Evolutionary conservation across 1,140 invertebrate genomes (phyloP).

Genomic region (Theocolax elegans): DNA sequence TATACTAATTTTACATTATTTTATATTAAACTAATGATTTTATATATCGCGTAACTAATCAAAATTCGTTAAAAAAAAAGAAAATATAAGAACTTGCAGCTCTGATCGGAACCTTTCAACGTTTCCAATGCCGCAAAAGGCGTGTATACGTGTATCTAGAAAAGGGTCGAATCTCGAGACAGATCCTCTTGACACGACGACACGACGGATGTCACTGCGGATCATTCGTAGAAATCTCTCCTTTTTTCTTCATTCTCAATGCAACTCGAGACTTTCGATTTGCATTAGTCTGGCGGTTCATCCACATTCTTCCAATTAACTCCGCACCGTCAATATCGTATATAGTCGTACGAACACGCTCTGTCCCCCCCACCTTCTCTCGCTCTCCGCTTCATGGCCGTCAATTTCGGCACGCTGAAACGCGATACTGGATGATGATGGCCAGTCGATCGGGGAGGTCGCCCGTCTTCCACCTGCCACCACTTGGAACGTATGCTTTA

Average conservation of each 20-base stretch:
- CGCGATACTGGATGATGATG: slow-evolving; percentile 54
- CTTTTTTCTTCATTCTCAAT: not conserved
- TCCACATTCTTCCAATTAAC: slow-evolving; percentile 31
- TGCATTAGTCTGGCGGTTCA: slow-evolving; percentile 26
- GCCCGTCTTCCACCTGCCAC: slow-evolving; percentile 63
- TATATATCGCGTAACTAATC: too few species aligned
- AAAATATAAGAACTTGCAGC: not conserved
- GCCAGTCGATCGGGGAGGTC: slow-evolving; percentile 57
- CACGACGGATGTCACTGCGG: slow-evolving; percentile 16
- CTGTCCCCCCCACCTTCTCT: not conserved
- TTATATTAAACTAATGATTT: too few species aligned
- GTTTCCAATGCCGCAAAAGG: not conserved
- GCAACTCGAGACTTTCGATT: slow-evolving; percentile 40
- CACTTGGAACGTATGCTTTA: slow-evolving; percentile 37
- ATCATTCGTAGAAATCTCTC: slow-evolving; percentile 45
- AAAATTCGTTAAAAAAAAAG: not conserved
- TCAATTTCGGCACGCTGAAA: slow-evolving; percentile 53
- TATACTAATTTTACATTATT: too few species aligned
- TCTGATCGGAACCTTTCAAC: not conserved
- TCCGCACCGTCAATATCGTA: slow-evolving; percentile 21
- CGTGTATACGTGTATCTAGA: not conserved
- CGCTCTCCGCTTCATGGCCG: not conserved
- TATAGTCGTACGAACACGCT: not conserved
- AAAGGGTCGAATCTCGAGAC: not conserved
- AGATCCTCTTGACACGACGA: not conserved